These are phyloP conservation scores for Tetragnatha montana DNA, from an alignment of 2,888 invertebrate species.

Conservation along the genomic window DNA sequence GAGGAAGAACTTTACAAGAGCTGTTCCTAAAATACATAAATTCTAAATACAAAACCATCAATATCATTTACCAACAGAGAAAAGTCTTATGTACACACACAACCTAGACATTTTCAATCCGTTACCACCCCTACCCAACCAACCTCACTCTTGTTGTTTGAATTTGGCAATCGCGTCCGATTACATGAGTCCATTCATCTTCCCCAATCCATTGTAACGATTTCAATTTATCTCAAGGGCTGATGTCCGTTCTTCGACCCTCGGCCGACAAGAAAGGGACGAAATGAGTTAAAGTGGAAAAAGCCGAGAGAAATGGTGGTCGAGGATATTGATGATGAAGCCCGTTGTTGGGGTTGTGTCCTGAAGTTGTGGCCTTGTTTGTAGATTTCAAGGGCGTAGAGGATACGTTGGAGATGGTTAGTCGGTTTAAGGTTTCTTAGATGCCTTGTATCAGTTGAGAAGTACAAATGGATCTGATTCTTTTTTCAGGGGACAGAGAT, in stretches of 20 bases:
- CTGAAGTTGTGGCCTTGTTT: not conserved
- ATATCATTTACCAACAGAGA: too few species aligned
- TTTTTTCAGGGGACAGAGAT: too few species aligned
- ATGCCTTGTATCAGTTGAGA: too few species aligned
- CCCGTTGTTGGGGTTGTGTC: not conserved
- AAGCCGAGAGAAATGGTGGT: slow-evolving; percentile 30
- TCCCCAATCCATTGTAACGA: slow-evolving; percentile 17
- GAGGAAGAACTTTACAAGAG: too few species aligned
- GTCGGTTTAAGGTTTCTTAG: too few species aligned
- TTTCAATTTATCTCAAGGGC: slow-evolving; percentile 39
- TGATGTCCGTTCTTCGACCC: not conserved
- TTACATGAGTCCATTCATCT: slow-evolving; percentile 33
- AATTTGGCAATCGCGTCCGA: slow-evolving; percentile 32
- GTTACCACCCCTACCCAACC: too few species aligned
- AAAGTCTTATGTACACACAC: too few species aligned
- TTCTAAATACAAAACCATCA: too few species aligned
- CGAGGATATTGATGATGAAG: slow-evolving; percentile 28
- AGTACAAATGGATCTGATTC: too few species aligned
- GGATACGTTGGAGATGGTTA: too few species aligned
- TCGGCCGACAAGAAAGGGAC: not conserved
- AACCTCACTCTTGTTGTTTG: not conserved
- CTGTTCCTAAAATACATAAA: too few species aligned
- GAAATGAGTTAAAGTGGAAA: slow-evolving; percentile 8
- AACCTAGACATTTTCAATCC: too few species aligned
- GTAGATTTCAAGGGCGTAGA: not conserved